Conservation (phyloP, 2,797 vertebrate species). For the Tachyglossus aculeatus region DNA sequence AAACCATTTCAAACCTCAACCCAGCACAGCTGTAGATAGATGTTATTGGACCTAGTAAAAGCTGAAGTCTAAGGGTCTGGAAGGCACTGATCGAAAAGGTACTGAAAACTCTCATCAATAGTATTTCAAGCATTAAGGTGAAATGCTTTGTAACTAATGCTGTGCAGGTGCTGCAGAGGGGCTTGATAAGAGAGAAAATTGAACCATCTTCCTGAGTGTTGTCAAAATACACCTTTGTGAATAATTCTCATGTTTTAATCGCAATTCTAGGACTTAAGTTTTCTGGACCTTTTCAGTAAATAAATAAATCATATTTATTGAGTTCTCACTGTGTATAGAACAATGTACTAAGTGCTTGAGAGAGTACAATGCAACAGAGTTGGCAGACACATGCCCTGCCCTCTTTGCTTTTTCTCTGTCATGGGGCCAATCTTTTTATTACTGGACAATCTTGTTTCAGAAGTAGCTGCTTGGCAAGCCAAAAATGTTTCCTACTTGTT, state of each 20-base stretch:
- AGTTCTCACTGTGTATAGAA: too few species aligned
- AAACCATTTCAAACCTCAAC: constrained; percentile 16
- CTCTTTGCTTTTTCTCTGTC: too few species aligned
- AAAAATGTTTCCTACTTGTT: too few species aligned
- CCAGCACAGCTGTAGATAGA: background rate
- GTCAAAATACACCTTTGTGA: background rate
- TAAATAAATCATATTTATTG: too few species aligned
- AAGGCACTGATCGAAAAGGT: background rate
- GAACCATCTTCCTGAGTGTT: background rate
- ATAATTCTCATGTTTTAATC: background rate
- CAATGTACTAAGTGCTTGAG: too few species aligned
- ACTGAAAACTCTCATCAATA: background rate
- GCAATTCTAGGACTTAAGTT: background rate
- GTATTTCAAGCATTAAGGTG: background rate
- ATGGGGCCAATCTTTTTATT: too few species aligned
- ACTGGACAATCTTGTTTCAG: too few species aligned
- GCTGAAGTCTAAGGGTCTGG: background rate
- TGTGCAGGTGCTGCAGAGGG: background rate
- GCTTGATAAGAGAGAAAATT: too few species aligned
- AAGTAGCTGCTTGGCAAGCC: too few species aligned
- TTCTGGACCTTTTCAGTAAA: background rate
- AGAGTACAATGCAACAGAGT: too few species aligned
- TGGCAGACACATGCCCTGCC: too few species aligned
- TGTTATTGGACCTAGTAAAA: constrained; percentile 1
- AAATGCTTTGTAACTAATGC: background rate